Base-by-base conservation (phyloP, 1,140 invertebrate genomes). In the Akabosia matsudoensis region DNA sequence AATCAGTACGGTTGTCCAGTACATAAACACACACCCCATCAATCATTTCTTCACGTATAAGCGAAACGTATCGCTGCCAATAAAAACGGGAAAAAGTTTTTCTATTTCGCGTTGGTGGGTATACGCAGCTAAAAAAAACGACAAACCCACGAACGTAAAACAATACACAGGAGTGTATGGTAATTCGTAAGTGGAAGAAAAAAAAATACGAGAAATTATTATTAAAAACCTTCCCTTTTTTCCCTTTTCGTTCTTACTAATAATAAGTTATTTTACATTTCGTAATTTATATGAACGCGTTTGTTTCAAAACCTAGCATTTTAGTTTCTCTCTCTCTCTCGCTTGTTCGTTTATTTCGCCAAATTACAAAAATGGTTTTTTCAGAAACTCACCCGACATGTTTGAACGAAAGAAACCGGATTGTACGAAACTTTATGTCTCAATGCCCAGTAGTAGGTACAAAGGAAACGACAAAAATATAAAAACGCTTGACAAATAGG, bases 41-140 rank as follows among this genome's bases (percentile, higher is more conserved):
- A 67, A 67, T 67, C 61, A 67, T 67, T 67, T 67, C 61, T 67
- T 67, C 61, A 67, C 61, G 7, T 45, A 7, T 18, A 18, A 7
- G 37, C 18, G 7, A n/a, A 7, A 45, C 37, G 37, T 67, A 22
- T 7, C 54, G 16, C 61, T 67, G 61, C 61, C 61, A 67, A 67
- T 67, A 67, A 28, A 14, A n/a, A 45, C 37, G 18, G 37, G 37
- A 45, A 45, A 7, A 18, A n/a, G n/a, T n/a, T n/a, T n/a, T n/a
- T n/a, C n/a, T n/a, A n/a, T n/a, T 45, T 45, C 37, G 37, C 37
- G 37, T 45, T 45, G 37, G 37, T 45, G 37, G 37, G 7, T 10
- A 7, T 45, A 18, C 7, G 37, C 18, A 10, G 7, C 18, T 45
- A 10, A 45, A 45, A 45, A 7, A 45, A 7, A 45, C 37, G 37